Evolutionary conservation across 2,888 invertebrate species (phyloP), one percentile per base, ranked within the genome.

Genomic region (Trissolcus brochymenae): DNA sequence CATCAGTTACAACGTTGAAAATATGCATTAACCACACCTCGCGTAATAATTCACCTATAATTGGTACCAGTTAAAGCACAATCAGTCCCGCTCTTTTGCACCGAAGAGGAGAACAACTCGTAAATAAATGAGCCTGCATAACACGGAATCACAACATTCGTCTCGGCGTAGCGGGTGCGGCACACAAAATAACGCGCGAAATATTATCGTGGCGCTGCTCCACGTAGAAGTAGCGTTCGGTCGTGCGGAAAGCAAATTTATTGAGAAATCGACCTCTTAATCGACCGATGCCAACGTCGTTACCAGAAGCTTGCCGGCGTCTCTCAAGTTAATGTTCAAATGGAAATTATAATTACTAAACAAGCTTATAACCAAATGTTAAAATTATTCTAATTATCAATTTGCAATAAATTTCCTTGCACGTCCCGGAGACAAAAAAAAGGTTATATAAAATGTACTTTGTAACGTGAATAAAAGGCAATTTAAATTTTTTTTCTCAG

Each of bases 171-270:
- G 66, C 79, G 76, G 79, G 79, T 70, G 76, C 76, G 79, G 73
- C 68, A 2, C 70, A 59, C 76, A 51, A 73, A 76, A 76, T 76
- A 76, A 73, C 14, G 70, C 61, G 76, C 75, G 72, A 66, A 75
- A 78, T 72, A 71, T 74, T 62, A 71, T 75, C 74, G 43, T 61
- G 59, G 65, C 75, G 57, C 40, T 49, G 64, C 65, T 61, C 56
- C 25, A 54, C 60, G 68, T 55, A 66, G 68, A 71, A 57, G 70
- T 53, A 50, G 75, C 65, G 59, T 53, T 70, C 73, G 76, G 61
- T 78, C 81, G 71, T 64, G 78, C 76, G 76, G 74, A 79, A 77
- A 72, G 78, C 62, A 71, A 81, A 80, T 81, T 80, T 78, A 80
- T 79, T 78, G 80, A 68, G 73, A 76, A 71, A 71, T 79, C 71